Percentiles rank a stretch among this genome's conserved stretches.
These are phyloP conservation scores for Amphiprion clarkii DNA, from an alignment of 2,797 vertebrate species.

Conservation along the genomic window DNA sequence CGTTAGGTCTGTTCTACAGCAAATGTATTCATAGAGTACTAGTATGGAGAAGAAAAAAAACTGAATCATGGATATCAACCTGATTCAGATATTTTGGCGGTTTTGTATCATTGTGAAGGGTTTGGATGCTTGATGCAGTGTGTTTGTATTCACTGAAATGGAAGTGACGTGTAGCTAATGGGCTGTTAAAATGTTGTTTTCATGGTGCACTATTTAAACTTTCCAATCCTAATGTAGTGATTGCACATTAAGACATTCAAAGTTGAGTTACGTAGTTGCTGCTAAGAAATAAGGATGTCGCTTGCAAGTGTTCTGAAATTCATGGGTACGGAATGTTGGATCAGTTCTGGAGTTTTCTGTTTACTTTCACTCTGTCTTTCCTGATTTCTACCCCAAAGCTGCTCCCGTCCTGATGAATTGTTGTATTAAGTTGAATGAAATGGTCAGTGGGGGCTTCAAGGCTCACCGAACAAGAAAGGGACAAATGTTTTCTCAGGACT, in stretches of 20 bases:
- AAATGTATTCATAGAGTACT: background rate
- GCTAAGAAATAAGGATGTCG: background rate
- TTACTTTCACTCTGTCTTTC: background rate
- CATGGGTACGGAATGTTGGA: background rate
- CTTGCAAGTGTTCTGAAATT: background rate
- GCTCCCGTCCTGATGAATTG: background rate
- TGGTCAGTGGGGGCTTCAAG: conserved; percentile 12
- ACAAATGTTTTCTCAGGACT: conserved; percentile 7
- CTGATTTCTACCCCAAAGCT: background rate
- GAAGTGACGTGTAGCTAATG: too few relatives aligned
- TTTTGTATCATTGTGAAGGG: too few relatives aligned
- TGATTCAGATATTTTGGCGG: too few relatives aligned
- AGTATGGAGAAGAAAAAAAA: too few relatives aligned
- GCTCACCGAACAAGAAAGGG: conserved; percentile 11
- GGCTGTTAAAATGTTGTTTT: too few relatives aligned
- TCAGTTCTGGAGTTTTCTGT: background rate
- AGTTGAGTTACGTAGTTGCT: background rate
- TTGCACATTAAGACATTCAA: background rate
- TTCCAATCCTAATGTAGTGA: too few relatives aligned
- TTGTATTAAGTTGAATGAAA: conserved; percentile 12
- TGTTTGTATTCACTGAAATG: too few relatives aligned
- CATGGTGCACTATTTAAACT: too few relatives aligned
- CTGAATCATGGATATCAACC: too few relatives aligned
- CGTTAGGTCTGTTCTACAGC: background rate
- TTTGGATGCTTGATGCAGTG: too few relatives aligned